Conservation (phyloP, 2,797 vertebrate species). For the Geotrypetes seraphini region DNA sequence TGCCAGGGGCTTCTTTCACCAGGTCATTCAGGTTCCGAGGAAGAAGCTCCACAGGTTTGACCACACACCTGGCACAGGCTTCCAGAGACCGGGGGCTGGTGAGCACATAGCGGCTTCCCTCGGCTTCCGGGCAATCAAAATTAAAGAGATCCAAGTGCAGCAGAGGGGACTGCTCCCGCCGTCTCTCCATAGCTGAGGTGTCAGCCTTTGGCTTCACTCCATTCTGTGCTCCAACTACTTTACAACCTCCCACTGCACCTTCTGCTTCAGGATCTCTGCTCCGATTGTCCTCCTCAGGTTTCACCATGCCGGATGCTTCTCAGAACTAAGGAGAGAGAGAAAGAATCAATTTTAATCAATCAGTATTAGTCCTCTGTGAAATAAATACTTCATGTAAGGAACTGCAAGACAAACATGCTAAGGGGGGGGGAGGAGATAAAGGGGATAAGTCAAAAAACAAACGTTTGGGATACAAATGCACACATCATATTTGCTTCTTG, state of each 20-base stretch:
- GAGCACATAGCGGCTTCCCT: conserved; percentile 91
- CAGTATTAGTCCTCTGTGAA: no score
- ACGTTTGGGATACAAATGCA: no score
- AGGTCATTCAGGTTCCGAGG: conserved; percentile 73
- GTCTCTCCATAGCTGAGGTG: conserved; percentile 25
- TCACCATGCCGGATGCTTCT: conserved; percentile 56
- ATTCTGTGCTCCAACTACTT: no score
- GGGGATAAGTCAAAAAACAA: no score
- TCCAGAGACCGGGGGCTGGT: conserved; percentile 92
- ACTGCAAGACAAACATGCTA: no score
- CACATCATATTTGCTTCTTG: no score
- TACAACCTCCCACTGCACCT: conserved; percentile 3
- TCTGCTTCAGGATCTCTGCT: conserved; percentile 35
- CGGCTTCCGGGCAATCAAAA: conserved; percentile 80
- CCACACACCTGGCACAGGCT: conserved; percentile 85
- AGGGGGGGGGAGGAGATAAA: no score
- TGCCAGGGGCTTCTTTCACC: conserved; percentile 78
- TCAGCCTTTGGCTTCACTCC: no score
- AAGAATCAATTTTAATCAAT: no score
- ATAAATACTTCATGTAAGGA: no score
- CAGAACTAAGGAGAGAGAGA: no score
- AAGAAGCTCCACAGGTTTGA: conserved; percentile 90
- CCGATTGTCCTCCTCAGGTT: conserved; percentile 58
- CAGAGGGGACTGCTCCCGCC: conserved; percentile 59
- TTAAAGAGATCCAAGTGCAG: conserved; percentile 90